phyloP scores from a whole-genome alignment of 2,797 vertebrate species.

The Rhyacichthys aspro region DNA sequence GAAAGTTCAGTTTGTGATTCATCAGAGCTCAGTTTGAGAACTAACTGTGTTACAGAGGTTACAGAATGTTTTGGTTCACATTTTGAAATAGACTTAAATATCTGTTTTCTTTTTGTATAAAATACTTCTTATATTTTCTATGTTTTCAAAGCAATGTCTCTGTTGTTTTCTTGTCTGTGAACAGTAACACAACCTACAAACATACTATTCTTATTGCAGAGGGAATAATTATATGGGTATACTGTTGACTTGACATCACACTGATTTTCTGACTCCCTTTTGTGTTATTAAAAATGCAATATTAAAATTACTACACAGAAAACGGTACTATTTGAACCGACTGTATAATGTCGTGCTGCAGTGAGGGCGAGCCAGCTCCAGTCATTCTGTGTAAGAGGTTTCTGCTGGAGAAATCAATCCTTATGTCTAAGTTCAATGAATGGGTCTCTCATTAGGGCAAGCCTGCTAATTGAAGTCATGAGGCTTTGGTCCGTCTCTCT shows the following conservation, averaged over 20 bases:
- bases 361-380: conserved; percentile 38
- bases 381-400: conserved; percentile 44
- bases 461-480: conserved; percentile 67
- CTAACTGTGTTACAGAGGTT: conserved; percentile 21
- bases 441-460: conserved; percentile 60
- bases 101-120: background rate
- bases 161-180: too few relatives aligned
- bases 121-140: too few relatives aligned
- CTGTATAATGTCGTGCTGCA: background rate
- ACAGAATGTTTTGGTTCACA: conserved; percentile 29
- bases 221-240: too few relatives aligned
- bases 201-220: too few relatives aligned
- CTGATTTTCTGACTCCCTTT: too few relatives aligned
- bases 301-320: too few relatives aligned
- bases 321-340: too few relatives aligned
- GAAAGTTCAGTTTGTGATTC: conserved; percentile 41
- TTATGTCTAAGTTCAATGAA: conserved; percentile 52
- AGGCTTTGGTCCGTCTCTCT: conserved; percentile 53
- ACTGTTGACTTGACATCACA: too few relatives aligned
- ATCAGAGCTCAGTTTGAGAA: conserved; percentile 35
- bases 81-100: conserved; percentile 27
- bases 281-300: too few relatives aligned
- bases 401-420: conserved; percentile 70
- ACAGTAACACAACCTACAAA: too few relatives aligned
- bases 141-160: too few relatives aligned